Evolutionary conservation across 2,797 vertebrate genomes (phyloP).

Genomic region (Heliangelus exortis): DNA sequence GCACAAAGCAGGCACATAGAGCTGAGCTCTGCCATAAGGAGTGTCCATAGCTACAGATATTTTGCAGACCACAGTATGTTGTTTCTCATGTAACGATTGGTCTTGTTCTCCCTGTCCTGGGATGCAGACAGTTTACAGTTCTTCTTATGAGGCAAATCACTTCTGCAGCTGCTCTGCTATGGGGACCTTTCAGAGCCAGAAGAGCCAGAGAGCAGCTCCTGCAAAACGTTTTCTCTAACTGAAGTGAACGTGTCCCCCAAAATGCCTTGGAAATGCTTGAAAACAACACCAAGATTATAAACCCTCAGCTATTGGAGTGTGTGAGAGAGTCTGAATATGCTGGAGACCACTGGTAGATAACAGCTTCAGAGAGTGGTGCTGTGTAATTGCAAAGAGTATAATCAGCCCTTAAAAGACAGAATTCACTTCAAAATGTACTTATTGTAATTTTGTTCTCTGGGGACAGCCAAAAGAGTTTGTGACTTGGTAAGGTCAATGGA

Average conservation of each 20-base stretch:
- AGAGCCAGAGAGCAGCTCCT: background rate
- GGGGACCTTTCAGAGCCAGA: background rate
- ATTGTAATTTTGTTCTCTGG: background rate
- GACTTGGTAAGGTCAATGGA: background rate
- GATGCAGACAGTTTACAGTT: background rate
- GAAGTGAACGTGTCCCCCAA: background rate
- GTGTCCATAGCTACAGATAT: background rate
- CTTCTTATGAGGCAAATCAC: background rate
- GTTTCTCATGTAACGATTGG: background rate
- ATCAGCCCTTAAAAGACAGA: background rate
- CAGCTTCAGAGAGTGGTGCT: constrained; percentile 1
- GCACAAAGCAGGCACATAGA: background rate
- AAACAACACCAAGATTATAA: constrained; percentile 22
- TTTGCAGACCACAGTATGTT: background rate
- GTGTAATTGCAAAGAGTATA: background rate
- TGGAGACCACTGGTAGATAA: background rate
- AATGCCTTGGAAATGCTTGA: background rate
- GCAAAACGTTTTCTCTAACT: constrained; percentile 16
- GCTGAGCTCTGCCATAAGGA: background rate
- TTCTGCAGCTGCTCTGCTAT: constrained; percentile 12
- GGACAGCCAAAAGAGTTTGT: background rate
- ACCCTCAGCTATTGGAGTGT: background rate
- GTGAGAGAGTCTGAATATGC: background rate
- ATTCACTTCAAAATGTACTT: background rate
- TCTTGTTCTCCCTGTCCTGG: background rate